Percentiles rank a stretch among this genome's conserved stretches.
Evolutionary conservation across 2,797 vertebrate species (phyloP).

Genomic region (Sebastiscus tertius): DNA sequence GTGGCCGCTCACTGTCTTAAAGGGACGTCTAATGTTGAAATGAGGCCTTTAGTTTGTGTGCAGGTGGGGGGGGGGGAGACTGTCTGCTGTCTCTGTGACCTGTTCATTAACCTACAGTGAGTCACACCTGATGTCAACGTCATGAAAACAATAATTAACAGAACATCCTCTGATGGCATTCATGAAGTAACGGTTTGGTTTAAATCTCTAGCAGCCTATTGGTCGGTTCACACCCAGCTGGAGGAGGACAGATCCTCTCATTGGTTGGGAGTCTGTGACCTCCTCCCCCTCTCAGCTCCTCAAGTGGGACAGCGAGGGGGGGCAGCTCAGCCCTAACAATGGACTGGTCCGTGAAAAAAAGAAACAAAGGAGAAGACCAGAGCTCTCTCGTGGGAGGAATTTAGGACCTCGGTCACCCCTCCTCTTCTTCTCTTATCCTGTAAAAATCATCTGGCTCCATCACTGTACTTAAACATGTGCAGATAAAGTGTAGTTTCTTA

Average conservation of each 20-base stretch:
- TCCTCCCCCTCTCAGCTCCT: slow-evolving; percentile 58
- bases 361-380: slow-evolving; percentile 71
- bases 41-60: slow-evolving; percentile 10
- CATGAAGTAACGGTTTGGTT: slow-evolving; percentile 71
- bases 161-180: slow-evolving; percentile 26
- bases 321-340: slow-evolving; percentile 72
- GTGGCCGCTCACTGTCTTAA: background rate
- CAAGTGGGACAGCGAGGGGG: slow-evolving; percentile 63
- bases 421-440: slow-evolving; percentile 1
- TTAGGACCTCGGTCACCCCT: slow-evolving; percentile 21
- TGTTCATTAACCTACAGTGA: slow-evolving; percentile 59
- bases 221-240: slow-evolving; percentile 72
- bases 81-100: slow-evolving; percentile 27
- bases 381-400: slow-evolving; percentile 59
- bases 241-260: slow-evolving; percentile 57
- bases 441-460: background rate
- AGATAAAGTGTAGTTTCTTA: background rate
- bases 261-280: slow-evolving; percentile 68
- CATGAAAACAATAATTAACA: slow-evolving; percentile 45
- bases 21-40: slow-evolving; percentile 4
- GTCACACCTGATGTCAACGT: slow-evolving; percentile 31
- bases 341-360: slow-evolving; percentile 69
- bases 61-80: slow-evolving; percentile 9
- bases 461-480: background rate
- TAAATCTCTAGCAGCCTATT: slow-evolving; percentile 77